Evolutionary conservation across 2,113 vertebrate species (phyloP), one percentile per base, ranked within the genome.

Genomic region (Rhinoptilus africanus): DNA sequence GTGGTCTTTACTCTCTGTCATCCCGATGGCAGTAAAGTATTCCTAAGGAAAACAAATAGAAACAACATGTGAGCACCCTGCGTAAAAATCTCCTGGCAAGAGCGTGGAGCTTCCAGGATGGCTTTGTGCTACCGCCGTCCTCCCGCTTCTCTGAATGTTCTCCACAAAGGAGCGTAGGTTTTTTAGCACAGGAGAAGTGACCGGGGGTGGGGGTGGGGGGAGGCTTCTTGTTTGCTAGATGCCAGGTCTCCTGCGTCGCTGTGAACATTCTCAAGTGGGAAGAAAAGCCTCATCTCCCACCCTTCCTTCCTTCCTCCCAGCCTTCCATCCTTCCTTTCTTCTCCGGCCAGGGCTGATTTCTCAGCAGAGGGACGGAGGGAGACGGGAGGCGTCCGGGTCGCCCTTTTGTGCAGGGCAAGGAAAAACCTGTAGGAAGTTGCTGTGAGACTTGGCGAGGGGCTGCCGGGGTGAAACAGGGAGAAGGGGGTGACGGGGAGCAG

Each of bases 401-500:
- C 34, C 51, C 32, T 54, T 47, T 10, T 57, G 43, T 39, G 74
- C 21, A 12, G 27, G 56, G 17, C n/a, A 26, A 64, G 60, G 67
- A 28, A 10, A 56, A 60, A 27, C 53, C 24, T 12, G 28, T 4
- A 19, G 59, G 5, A 84, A 54, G 37, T 74, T 67, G 20, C 2
- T 0, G 0, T 27, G 68, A 28, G 37, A 47, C 34, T 67, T 16
- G 1, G 2, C 5, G 24, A 21, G 53, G 1, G 0, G 24, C 22
- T 37, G 11, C 12, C 5, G 74, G 43, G 43, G 5, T 62, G 8
- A 8, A 23, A 56, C 30, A 16, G 51, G 57, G 48, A 4, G 8
- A 9, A 4, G 0, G 4, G 8, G 24, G 45, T 28, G 43, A 22
- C 9, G 47, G 37, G 64, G 53, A 57, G 2, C 74, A 8, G 37